Evolutionary conservation across 2,797 vertebrate species (phyloP), one percentile per base, ranked within the genome.

Genomic region (Onychomys torridus): DNA sequence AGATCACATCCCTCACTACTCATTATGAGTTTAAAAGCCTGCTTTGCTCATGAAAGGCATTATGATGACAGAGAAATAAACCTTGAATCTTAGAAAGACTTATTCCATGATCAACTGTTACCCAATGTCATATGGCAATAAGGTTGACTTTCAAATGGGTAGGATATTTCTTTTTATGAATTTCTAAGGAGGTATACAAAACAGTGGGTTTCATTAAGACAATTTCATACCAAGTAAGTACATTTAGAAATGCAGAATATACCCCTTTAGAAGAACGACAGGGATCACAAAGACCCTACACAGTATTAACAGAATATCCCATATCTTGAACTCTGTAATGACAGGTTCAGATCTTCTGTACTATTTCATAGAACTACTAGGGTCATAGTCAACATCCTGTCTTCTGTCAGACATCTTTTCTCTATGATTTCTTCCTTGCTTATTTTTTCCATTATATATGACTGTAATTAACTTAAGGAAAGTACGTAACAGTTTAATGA

Each of bases 1-100:
- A 91, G 49, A 93, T 87, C 76, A n/a, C 55, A 83, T 82, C 67
- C 88, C 94, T 94, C 96, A 93, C 96, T 96, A 86, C 29, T 82
- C 96, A 10, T 79, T 37, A 95, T 85, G 93, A 97, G 25, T 78
- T 90, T 79, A 90, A 96, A 94, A 69, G 23, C 88, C 93, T 96
- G 40, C 61, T 96, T 78, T 89, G 10, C 49, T 91, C 8, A 91
- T 27, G 32, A 59, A 46, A 95, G 89, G 94, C 90, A 16, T 34
- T 49, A 32, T 32, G 63, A 89, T 71, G 37, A 25, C 8, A 67
- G 87, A 0, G 21, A 63, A 95, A 92, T 61, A 94, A 96, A 29
- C 49, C 43, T 34, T 40, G 77, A 29, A 76, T 90, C 43, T 96
- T 77, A 32, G 46, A 82, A 95, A 95, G 89, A 37, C 52, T 57